Evolutionary conservation across 2,113 vertebrate genomes (phyloP).

Genomic region (Nannobrachium achirus): DNA sequence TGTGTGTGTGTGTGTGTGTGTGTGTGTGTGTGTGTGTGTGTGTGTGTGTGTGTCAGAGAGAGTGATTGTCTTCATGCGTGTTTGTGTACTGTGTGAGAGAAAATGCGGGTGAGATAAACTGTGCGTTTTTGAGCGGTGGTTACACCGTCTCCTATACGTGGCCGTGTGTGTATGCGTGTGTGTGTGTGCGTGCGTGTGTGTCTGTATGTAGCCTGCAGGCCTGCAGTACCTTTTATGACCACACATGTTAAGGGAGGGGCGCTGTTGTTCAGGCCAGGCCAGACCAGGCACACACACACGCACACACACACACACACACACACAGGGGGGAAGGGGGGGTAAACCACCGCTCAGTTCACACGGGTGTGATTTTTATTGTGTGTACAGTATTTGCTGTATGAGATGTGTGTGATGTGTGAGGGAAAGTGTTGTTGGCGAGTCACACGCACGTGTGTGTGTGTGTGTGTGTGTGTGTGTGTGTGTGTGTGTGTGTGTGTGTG

Average conservation of each 20-base stretch:
- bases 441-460: not conserved
- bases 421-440: conserved; percentile 5
- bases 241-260: too few relatives aligned
- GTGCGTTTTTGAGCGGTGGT: not conserved
- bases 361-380: too few relatives aligned
- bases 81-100: conserved; percentile 20
- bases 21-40: conserved; percentile 8
- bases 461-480: conserved; percentile 14
- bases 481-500: not conserved
- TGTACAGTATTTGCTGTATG: too few relatives aligned
- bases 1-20: conserved; percentile 7
- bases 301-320: too few relatives aligned
- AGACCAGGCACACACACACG: too few relatives aligned
- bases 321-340: too few relatives aligned
- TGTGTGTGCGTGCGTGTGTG: not conserved
- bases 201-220: too few relatives aligned
- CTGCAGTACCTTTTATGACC: too few relatives aligned
- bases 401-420: conserved; percentile 4
- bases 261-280: too few relatives aligned
- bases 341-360: too few relatives aligned
- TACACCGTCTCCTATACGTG: too few relatives aligned
- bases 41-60: conserved; percentile 12
- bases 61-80: not conserved
- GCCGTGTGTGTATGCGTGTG: not conserved
- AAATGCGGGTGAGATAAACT: conserved; percentile 8